phyloP scores from a whole-genome alignment of 2,888 invertebrate species.

The Temnothorax ravouxi region DNA sequence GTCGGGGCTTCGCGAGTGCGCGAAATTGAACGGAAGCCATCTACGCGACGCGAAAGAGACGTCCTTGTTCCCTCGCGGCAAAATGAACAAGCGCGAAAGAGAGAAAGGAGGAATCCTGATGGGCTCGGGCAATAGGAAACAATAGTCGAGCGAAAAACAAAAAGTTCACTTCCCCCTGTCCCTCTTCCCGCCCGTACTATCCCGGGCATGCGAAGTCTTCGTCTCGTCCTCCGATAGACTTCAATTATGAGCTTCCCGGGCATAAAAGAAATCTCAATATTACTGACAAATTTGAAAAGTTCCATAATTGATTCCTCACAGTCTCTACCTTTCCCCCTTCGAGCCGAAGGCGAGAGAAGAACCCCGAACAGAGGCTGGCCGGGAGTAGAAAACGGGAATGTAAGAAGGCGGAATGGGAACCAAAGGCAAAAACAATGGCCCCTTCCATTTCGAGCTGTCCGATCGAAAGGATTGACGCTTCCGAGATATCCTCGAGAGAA shows the following conservation, averaged over 20 bases:
- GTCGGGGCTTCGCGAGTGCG: constrained; percentile 65
- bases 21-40: constrained; percentile 83
- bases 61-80: constrained; percentile 61
- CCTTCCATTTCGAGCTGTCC: constrained; percentile 76
- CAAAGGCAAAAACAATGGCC: constrained; percentile 79
- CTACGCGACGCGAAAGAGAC: constrained; percentile 74
- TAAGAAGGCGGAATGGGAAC: constrained; percentile 77
- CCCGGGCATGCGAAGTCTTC: constrained; percentile 63
- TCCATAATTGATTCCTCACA: constrained; percentile 85
- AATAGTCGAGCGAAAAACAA: constrained; percentile 85
- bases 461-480: constrained; percentile 84
- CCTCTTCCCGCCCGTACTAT: constrained; percentile 55
- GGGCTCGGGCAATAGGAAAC: constrained; percentile 81
- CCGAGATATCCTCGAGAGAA: constrained; percentile 78
- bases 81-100: constrained; percentile 56
- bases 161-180: constrained; percentile 79
- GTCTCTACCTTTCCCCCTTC: constrained; percentile 60
- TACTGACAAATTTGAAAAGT: constrained; percentile 86
- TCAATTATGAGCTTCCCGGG: constrained; percentile 84
- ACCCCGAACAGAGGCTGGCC: constrained; percentile 41
- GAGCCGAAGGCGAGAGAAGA: constrained; percentile 68
- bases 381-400: constrained; percentile 71
- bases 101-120: constrained; percentile 71
- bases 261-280: constrained; percentile 86
- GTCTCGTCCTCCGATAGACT: constrained; percentile 83